Base-by-base conservation (phyloP, 2,888 invertebrate genomes). In the Scaptomyza parva region DNA sequence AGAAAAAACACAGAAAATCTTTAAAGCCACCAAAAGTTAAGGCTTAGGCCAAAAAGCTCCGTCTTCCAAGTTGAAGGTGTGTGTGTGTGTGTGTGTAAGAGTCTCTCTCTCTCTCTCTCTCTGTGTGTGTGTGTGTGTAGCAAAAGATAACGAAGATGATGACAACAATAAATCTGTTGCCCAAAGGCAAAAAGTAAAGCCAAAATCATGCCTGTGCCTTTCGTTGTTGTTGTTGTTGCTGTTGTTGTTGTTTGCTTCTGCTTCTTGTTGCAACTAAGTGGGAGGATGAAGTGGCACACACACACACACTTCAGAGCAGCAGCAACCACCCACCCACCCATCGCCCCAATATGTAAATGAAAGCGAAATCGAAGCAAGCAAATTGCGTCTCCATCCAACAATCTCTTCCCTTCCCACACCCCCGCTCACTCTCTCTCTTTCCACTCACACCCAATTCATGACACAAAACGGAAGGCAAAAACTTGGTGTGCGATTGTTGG, bases 101-200 rank as follows among this genome's bases (percentile, higher is more conserved):
- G n/a, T n/a, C n/a, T n/a, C n/a, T n/a, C n/a, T n/a, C n/a, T n/a
- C n/a, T n/a, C n/a, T n/a, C n/a, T n/a, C n/a, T n/a, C n/a, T n/a
- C n/a, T 28, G 1, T 3, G 28, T 30, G n/a, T 20, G 18, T 30
- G 18, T 30, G n/a, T 47, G 50, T 35, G 24, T 24, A 41, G 39
- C 41, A 52, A 52, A 28, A 28, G 48, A 48, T 48, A 48, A 48
- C 48, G 48, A 28, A 35, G 44, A 58, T 22, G 20, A 43, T 60
- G 52, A 50, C 41, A 53, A 52, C 53, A 41, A 52, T 20, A 58
- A 35, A 28, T 57, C 17, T 45, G 44, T 40, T 47, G 57, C 54
- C 39, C 1, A 35, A 35, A 59, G 57, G 35, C 59, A 35, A 58
- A 28, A 26, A 14, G 33, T 20, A 48, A 33, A 14, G 20, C 7